Percentiles rank a stretch among this genome's conserved stretches.
phyloP scores from a whole-genome alignment of 1,140 invertebrate species.

The Cydia pomonella region DNA sequence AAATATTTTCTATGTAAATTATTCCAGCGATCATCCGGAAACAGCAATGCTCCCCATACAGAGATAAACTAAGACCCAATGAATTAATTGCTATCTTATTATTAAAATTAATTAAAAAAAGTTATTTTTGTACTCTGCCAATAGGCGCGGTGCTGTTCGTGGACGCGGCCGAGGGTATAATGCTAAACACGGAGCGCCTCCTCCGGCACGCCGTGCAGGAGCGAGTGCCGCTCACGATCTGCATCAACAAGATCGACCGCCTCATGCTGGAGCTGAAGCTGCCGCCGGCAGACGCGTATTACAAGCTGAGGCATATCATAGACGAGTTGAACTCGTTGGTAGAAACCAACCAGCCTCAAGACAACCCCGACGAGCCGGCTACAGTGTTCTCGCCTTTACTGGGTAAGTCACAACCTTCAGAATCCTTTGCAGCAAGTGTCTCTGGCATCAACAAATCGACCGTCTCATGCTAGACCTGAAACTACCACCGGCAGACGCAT shows the following conservation, averaged over 20 bases:
- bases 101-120: too few species aligned
- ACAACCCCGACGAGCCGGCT: conserved; percentile 70
- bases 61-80: too few species aligned
- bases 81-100: too few species aligned
- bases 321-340: conserved; percentile 98
- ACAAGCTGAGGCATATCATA: conserved; percentile 98
- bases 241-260: conserved; percentile 98
- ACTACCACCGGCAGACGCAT: conserved; percentile 98
- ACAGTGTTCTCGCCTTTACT: conserved; percentile 71
- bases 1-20: too few species aligned
- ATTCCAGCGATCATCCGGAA: too few species aligned
- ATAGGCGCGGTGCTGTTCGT: conserved; percentile 94
- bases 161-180: conserved; percentile 99
- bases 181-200: conserved; percentile 98
- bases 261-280: conserved; percentile 98
- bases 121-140: conserved; percentile 10
- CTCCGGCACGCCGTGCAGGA: conserved; percentile 98
- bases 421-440: neutral
- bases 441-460: conserved; percentile 97
- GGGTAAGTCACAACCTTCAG: conserved; percentile 48
- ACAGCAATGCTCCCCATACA: too few species aligned
- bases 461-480: conserved; percentile 97
- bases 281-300: conserved; percentile 99
- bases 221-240: conserved; percentile 95
- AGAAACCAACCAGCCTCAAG: conserved; percentile 79